Conservation (phyloP, 2,113 vertebrate species). For the Heteronetta atricapilla region DNA sequence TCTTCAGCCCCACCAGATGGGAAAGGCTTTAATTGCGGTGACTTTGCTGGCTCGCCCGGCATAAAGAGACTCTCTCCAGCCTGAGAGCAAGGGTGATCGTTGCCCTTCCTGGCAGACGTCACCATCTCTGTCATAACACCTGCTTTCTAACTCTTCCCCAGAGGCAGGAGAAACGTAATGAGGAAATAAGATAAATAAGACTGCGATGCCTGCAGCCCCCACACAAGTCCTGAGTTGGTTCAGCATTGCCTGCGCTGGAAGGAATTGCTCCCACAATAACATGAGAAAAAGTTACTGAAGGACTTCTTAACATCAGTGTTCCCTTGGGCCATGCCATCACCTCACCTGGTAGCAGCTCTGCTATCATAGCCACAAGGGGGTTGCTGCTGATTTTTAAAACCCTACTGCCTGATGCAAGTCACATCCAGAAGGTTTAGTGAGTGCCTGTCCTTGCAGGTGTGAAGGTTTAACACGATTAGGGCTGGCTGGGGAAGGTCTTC, state of each 20-base stretch:
- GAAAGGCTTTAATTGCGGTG: not conserved
- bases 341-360: not conserved
- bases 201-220: not conserved
- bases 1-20: not conserved
- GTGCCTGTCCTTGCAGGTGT: not conserved
- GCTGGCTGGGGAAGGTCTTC: not conserved
- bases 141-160: not conserved
- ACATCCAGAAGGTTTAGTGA: not conserved
- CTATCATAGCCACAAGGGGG: not conserved
- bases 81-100: not conserved
- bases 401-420: not conserved
- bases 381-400: not conserved
- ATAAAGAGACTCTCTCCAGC: not conserved
- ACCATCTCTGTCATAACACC: not conserved
- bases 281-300: not conserved
- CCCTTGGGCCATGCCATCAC: not conserved
- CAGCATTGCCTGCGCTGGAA: not conserved
- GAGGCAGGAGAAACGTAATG: not conserved
- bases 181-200: not conserved
- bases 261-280: rapidly evolving
- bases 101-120: not conserved
- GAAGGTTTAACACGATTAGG: not conserved
- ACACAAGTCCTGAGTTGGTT: not conserved
- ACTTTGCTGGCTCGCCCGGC: not conserved
- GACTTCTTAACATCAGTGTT: not conserved